A percentile compares a stretch with the other conserved stretches of the same genome.
These are phyloP conservation scores for Harlomillsia oculata DNA, from an alignment of 1,140 invertebrate genomes.

Conservation along the genomic window DNA sequence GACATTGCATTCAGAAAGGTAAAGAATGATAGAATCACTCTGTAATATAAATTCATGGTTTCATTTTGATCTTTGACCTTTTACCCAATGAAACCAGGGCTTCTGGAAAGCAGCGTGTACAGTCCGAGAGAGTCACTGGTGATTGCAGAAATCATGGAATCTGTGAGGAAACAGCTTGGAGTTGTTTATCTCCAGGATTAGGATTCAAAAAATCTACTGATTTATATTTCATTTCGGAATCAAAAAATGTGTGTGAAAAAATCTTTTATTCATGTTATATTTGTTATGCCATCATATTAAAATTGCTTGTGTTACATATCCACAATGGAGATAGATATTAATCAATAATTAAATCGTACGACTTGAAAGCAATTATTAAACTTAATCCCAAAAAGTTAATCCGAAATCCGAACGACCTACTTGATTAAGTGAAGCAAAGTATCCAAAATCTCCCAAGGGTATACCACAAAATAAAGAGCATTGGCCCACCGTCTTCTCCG, in stretches of 20 bases:
- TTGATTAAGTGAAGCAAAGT: neutral
- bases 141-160: slow-evolving; percentile 55
- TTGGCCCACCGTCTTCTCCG: slow-evolving; percentile 10
- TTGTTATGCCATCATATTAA: too few relatives aligned
- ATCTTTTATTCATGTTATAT: too few relatives aligned
- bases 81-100: slow-evolving; percentile 43
- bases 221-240: neutral
- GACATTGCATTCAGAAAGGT: slow-evolving; percentile 55
- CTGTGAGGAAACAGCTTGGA: slow-evolving; percentile 55
- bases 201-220: neutral
- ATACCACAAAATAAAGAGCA: slow-evolving; percentile 10
- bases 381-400: neutral
- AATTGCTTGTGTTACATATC: neutral
- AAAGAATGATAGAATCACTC: slow-evolving; percentile 9
- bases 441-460: slow-evolving; percentile 1
- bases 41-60: neutral
- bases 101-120: slow-evolving; percentile 51
- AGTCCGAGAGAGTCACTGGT: slow-evolving; percentile 50
- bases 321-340: neutral
- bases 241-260: neutral
- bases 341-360: neutral
- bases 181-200: slow-evolving; percentile 40
- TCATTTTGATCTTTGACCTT: neutral
- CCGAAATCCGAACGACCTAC: neutral
- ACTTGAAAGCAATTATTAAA: neutral